Evolutionary conservation across 2,797 vertebrate genomes (phyloP), one percentile per base, ranked within the genome.

Genomic region (Bradypodion ventrale): DNA sequence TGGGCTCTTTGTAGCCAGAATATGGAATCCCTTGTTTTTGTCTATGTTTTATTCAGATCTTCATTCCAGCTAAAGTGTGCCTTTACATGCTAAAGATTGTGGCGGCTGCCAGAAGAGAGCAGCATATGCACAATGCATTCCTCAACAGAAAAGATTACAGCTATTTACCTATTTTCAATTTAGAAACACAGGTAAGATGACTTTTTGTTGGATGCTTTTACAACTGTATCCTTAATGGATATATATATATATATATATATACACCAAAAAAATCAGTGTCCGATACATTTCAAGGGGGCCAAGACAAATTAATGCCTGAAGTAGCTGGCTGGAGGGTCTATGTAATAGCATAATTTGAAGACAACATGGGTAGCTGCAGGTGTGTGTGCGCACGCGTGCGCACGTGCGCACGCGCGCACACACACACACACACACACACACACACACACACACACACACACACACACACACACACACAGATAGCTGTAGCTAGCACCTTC

Each of bases 61-160:
- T 89, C 85, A 89, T 87, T 91, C 90, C 62, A 83, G 92, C 91
- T 90, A 87, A 83, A 78, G 88, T 88, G 90, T 79, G 56, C 83
- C 87, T 94, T 93, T 94, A 73, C 89, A 91, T 94, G 92, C 92
- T n/a, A 93, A 94, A 92, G 88, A 89, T 90, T 93, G 92, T 92
- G 83, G 90, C 91, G 93, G 89, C 93, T 94, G 93, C 93, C 94
- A 94, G 94, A 94, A 94, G 93, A 94, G 94, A 94, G 94, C 94
- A 94, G 93, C 91, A 94, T 88, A 91, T 94, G 91, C 94, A 94
- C 93, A 93, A 94, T 90, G 78, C 94, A 94, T 0, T 27, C 62
- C 88, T 82, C 84, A 85, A 83, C 80, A 78, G 81, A 86, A 80
- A 92, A 60, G 65, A 90, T 91, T 88, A 93, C 73, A 32, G 72